Evolutionary conservation across 92 coral and sea anemone species (phyloP).

Genomic region (Epizoanthus illoricatus): DNA sequence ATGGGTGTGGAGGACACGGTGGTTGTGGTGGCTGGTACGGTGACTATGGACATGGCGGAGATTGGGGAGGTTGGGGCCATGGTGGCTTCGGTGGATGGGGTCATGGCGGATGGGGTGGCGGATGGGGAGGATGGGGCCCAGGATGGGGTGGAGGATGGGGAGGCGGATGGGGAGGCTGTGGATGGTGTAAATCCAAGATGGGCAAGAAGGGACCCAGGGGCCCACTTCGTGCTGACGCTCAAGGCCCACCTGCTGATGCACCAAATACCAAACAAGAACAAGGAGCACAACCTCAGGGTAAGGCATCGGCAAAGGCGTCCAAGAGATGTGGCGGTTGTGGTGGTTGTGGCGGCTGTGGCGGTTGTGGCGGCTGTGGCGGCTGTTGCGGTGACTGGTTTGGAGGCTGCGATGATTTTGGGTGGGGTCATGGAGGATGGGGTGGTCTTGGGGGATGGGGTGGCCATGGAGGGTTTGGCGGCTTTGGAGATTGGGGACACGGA

Average conservation of each 20-base stretch:
- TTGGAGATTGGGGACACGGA: constrained; percentile 51
- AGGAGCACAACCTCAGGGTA: constrained; percentile 10
- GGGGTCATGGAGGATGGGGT: constrained; percentile 51
- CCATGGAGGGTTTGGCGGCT: constrained; percentile 53
- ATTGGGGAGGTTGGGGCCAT: constrained; percentile 52
- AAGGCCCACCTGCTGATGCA: background rate
- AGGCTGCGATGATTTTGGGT: too few relatives aligned
- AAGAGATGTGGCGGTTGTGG: constrained; percentile 42
- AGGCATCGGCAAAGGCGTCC: constrained; percentile 16
- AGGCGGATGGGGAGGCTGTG: constrained; percentile 50
- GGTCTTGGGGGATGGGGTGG: constrained; percentile 48
- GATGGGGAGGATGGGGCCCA: constrained; percentile 42
- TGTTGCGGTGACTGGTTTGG: too few relatives aligned
- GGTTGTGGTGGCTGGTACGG: constrained; percentile 46
- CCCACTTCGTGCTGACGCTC: background rate
- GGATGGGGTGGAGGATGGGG: constrained; percentile 47
- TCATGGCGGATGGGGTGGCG: constrained; percentile 51
- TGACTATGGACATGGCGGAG: constrained; percentile 46
- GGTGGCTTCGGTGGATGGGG: constrained; percentile 39
- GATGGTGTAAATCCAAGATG: constrained; percentile 64
- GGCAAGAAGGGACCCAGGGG: constrained; percentile 40
- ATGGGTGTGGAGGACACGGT: constrained; percentile 37
- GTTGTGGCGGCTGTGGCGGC: constrained; percentile 34
- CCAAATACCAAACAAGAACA: background rate
- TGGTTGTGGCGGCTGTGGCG: constrained; percentile 45